These are phyloP conservation scores for Xylota segnis DNA, from an alignment of 2,888 invertebrate species.

Conservation along the genomic window DNA sequence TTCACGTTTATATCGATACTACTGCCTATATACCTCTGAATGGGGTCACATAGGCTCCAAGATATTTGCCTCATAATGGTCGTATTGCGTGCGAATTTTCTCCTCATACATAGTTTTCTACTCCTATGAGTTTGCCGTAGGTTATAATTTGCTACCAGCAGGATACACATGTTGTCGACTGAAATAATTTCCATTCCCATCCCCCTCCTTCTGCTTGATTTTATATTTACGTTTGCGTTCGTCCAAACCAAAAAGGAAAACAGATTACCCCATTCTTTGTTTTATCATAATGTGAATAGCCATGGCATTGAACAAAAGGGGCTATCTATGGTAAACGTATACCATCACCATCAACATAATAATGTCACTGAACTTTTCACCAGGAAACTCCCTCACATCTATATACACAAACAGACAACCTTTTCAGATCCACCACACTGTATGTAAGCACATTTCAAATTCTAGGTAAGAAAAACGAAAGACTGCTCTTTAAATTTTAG, in stretches of 20 bases:
- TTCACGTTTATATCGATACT: no score
- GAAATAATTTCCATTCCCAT: not conserved
- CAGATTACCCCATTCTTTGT: not conserved
- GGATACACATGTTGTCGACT: no score
- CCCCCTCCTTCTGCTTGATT: not conserved
- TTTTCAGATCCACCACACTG: not conserved
- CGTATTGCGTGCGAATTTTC: no score
- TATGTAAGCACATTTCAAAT: conserved; percentile 38
- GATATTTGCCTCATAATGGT: no score
- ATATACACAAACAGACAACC: not conserved
- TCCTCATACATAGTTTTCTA: no score
- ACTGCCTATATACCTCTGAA: no score
- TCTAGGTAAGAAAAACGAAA: not conserved
- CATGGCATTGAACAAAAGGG: not conserved
- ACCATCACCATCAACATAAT: conserved; percentile 24
- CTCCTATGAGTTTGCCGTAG: no score
- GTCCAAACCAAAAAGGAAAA: not conserved
- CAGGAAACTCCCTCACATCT: conserved; percentile 4
- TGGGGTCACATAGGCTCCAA: no score
- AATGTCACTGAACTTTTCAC: conserved; percentile 56
- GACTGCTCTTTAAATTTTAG: not conserved
- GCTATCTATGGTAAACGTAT: no score
- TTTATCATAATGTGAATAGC: not conserved
- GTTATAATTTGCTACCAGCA: no score
- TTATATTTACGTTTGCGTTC: not conserved